phyloP scores from a whole-genome alignment of 1,140 invertebrate genomes.

The Drosophila repletoides region DNA sequence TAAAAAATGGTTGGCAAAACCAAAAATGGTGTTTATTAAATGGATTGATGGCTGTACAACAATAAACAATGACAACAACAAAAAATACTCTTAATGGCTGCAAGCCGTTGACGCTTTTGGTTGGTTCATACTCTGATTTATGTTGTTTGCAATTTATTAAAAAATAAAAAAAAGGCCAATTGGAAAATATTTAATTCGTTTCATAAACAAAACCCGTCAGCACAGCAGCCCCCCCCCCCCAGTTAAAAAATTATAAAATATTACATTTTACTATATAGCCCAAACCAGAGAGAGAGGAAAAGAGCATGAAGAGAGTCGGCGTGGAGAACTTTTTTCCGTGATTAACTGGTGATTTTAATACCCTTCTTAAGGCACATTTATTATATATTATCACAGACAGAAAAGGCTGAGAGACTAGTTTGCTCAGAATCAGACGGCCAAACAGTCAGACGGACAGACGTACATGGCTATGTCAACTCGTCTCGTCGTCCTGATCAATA shows the following conservation, averaged over 20 bases:
- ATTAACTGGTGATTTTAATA: no score
- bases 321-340: no score
- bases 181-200: constrained; percentile 35
- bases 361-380: no score
- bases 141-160: constrained; percentile 71
- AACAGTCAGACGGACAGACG: no score
- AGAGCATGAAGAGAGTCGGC: no score
- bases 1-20: constrained; percentile 74
- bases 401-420: no score
- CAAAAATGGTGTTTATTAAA: constrained; percentile 79
- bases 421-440: no score
- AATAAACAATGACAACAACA: constrained; percentile 20
- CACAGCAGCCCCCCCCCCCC: no score
- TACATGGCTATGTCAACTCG: no score
- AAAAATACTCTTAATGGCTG: constrained; percentile 38
- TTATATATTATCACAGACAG: no score
- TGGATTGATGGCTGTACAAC: constrained; percentile 56
- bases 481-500: no score
- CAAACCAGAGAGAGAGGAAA: no score
- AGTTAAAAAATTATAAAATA: constrained; percentile 14
- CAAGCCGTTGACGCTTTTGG: constrained; percentile 44
- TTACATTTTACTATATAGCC: not conserved
- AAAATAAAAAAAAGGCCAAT: constrained; percentile 35
- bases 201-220: constrained; percentile 51
- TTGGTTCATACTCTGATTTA: constrained; percentile 56